Evolutionary conservation across 2,888 invertebrate genomes (phyloP).

Genomic region (Stramonita haemastoma): DNA sequence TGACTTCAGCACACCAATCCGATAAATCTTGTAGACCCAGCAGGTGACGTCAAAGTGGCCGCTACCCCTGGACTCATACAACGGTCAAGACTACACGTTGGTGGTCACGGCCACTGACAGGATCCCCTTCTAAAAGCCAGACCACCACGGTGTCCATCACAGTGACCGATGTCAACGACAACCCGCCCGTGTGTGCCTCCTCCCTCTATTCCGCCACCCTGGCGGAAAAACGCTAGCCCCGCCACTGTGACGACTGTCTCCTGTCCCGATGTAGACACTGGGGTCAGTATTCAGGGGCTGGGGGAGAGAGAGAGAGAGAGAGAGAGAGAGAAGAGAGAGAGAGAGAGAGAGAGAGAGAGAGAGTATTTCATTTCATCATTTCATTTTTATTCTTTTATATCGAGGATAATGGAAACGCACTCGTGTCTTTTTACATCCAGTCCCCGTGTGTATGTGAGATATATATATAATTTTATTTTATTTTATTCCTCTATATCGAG

Average conservation of each 20-base stretch:
- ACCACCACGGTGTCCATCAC: slow-evolving; percentile 59
- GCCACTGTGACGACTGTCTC: slow-evolving; percentile 50
- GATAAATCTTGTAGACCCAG: slow-evolving; percentile 46
- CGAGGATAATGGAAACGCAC: no score
- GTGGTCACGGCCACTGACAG: slow-evolving; percentile 55
- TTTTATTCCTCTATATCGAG: no score
- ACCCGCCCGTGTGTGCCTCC: slow-evolving; percentile 58
- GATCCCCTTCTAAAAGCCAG: slow-evolving; percentile 45
- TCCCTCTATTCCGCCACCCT: slow-evolving; percentile 42
- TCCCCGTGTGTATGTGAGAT: no score
- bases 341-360: no score
- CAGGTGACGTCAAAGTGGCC: slow-evolving; percentile 48
- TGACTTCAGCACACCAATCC: slow-evolving; percentile 19
- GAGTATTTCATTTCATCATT: no score
- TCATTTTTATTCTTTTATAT: no score
- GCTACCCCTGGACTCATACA: slow-evolving; percentile 50
- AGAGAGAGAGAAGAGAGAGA: no score
- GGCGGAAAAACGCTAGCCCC: slow-evolving; percentile 47
- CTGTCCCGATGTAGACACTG: slow-evolving; percentile 55
- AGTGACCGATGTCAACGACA: slow-evolving; percentile 66
- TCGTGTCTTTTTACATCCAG: no score
- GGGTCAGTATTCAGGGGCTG: slow-evolving; percentile 41
- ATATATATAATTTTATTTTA: no score
- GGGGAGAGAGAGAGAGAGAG: no score
- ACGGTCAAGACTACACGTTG: slow-evolving; percentile 54